Evolutionary conservation across 2,888 invertebrate genomes (phyloP).

Genomic region (Rotaria sp.): DNA sequence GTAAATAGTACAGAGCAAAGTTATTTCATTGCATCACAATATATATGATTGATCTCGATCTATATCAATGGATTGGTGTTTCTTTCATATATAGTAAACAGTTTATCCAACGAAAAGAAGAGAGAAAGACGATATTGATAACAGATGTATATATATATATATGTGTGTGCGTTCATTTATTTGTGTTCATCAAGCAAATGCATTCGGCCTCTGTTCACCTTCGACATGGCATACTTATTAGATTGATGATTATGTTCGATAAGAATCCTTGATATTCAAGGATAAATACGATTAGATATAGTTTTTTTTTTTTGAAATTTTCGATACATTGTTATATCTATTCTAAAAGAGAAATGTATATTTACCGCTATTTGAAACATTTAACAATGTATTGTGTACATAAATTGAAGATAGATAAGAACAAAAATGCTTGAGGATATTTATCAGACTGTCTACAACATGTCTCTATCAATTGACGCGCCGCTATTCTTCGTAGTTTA

Average conservation of each 20-base stretch:
- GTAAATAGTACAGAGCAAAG: background rate
- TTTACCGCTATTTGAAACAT: slow-evolving; percentile 19
- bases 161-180: background rate
- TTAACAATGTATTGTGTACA: background rate
- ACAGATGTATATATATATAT: background rate
- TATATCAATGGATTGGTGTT: background rate
- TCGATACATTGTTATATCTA: background rate
- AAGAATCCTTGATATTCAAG: slow-evolving; percentile 19
- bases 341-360: background rate
- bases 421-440: background rate
- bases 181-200: background rate
- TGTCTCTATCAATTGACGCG: background rate
- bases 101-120: background rate
- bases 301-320: background rate
- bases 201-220: background rate
- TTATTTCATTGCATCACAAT: background rate
- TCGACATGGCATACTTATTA: background rate
- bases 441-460: background rate
- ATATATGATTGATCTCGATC: background rate
- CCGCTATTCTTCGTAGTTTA: background rate
- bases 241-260: background rate
- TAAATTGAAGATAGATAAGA: background rate
- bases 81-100: background rate
- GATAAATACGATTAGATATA: background rate
- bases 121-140: background rate